A percentile compares a stretch with the other conserved stretches of the same genome.
Evolutionary conservation across 2,888 invertebrate species (phyloP).

Genomic region (Neoaliturus tenellus): DNA sequence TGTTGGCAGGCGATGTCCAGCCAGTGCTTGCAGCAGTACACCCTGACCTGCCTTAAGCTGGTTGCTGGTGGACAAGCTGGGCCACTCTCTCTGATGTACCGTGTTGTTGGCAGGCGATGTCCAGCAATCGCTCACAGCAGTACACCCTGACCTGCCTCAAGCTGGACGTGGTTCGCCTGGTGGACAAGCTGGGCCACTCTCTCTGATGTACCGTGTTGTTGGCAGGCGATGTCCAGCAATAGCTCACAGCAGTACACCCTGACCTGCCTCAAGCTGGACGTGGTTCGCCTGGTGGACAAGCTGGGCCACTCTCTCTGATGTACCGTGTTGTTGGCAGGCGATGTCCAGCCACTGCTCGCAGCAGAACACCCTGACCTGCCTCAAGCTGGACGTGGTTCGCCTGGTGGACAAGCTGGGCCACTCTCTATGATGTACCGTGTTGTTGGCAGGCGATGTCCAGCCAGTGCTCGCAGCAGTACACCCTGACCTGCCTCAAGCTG

Average conservation of each 20-base stretch:
- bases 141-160: conserved; percentile 86
- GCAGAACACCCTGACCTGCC: conserved; percentile 82
- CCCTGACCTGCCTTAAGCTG: conserved; percentile 85
- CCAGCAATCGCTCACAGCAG: conserved; percentile 74
- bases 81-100: no score
- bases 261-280: no score
- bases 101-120: no score
- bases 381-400: conserved; percentile 86
- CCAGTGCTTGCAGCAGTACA: conserved; percentile 77
- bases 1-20: conserved; percentile 67
- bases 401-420: conserved; percentile 85
- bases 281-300: no score
- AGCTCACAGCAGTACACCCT: no score
- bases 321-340: conserved; percentile 67
- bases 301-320: no score
- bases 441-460: no score
- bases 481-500: conserved; percentile 85
- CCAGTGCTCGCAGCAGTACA: conserved; percentile 77
- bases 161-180: conserved; percentile 84
- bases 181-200: conserved; percentile 84
- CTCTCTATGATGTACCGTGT: no score
- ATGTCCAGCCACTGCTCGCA: conserved; percentile 72
- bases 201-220: no score
- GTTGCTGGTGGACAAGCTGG: conserved; percentile 85
- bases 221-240: no score